Evolutionary conservation across 1,140 invertebrate species (phyloP), one percentile per base, ranked within the genome.

Genomic region (Muscidifurax raptorellus): DNA sequence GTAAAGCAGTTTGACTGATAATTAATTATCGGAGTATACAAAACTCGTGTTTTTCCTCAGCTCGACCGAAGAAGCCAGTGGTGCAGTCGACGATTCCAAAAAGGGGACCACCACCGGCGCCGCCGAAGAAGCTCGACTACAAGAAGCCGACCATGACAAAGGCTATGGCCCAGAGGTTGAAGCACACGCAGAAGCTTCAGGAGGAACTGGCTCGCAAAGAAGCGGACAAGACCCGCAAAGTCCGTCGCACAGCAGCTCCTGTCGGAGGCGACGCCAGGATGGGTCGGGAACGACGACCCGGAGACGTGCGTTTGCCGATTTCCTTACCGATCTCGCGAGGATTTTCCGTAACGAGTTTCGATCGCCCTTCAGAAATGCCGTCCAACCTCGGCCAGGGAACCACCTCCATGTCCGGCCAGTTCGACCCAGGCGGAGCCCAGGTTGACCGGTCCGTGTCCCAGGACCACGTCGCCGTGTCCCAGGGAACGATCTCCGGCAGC

Each of bases 81-180:
- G 64, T 59, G 22, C 76, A 79, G 47, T 71, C 80, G 32, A 78
- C 84, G n/a, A 82, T 88, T 2, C 74, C 86, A 0, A 86, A 71
- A 30, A 22, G 77, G 0, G 86, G 85, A 18, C 85, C 88, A 25
- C 78, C 87, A 1, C 74, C 87, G 2, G n/a, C 78, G 3, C 82
- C 86, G 4, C 89, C 90, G 5, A 89, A 86, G 15, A 90, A 80
- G 30, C 71, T 91, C 0, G 87, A 90, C 0, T 90, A 90, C 28
- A 76, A 32, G 3, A 88, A 77, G n/a, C 90, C 90, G 0, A 30
- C 40, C 0, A 59, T 89, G 86, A 91, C 90, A 0, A 90, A 89
- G 44, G 77, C 90, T 3, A 91, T 91, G 90, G 4, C 87, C 18
- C 87, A 88, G 18, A 87, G 89, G 25, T 2, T 90, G 7, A 87